A percentile compares a stretch with the other conserved stretches of the same genome.
Evolutionary conservation across 2,888 invertebrate species (phyloP).

Genomic region (Prenolepis imparis): DNA sequence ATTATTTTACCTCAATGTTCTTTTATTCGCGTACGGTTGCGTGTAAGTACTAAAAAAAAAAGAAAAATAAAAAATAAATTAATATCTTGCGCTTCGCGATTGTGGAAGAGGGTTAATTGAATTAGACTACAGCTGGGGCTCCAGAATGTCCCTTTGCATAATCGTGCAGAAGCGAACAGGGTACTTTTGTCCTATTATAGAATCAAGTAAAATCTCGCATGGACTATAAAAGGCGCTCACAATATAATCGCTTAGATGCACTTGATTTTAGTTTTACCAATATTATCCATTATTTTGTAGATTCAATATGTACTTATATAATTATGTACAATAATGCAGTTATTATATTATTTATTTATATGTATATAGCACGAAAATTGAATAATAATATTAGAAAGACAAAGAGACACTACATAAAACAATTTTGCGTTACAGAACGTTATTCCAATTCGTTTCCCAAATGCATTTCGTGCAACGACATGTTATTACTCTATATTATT

Average conservation of each 20-base stretch:
- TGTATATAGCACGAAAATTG: neutral
- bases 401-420: neutral
- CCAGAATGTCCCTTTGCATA: slow-evolving; percentile 71
- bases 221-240: slow-evolving; percentile 76
- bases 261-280: slow-evolving; percentile 30
- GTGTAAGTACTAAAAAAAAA: slow-evolving; percentile 48
- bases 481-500: neutral
- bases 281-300: slow-evolving; percentile 1
- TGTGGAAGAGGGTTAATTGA: slow-evolving; percentile 81
- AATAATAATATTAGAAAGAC: neutral
- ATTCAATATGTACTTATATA: neutral
- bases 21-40: slow-evolving; percentile 34
- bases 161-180: slow-evolving; percentile 73
- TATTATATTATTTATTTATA: neutral
- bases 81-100: slow-evolving; percentile 81
- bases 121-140: slow-evolving; percentile 81
- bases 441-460: neutral
- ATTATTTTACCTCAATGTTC: slow-evolving; percentile 44
- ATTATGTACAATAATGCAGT: neutral
- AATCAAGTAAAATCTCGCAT: slow-evolving; percentile 82
- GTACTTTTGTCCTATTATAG: slow-evolving; percentile 80
- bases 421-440: neutral
- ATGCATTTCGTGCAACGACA: neutral
- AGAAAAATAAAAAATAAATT: slow-evolving; percentile 71
- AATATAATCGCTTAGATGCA: slow-evolving; percentile 40